A percentile compares a stretch with the other conserved stretches of the same genome.
These are phyloP conservation scores for Tetraodon nigroviridis DNA, from an alignment of 2,113 vertebrate species.

Conservation along the genomic window DNA sequence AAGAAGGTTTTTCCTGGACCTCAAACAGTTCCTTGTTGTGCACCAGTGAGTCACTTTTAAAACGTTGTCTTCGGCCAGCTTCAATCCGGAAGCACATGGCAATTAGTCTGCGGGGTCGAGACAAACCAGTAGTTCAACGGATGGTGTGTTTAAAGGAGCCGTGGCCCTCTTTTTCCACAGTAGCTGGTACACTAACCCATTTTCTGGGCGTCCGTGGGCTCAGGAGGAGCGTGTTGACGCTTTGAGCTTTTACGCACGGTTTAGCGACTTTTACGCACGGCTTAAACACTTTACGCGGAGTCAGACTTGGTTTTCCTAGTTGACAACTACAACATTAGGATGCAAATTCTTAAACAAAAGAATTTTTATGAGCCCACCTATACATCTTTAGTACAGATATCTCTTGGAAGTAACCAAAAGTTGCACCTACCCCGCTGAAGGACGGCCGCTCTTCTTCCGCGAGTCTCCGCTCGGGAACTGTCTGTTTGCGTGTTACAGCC, in stretches of 20 bases:
- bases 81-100: constrained; percentile 98
- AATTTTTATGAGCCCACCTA: background rate
- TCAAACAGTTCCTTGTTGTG: constrained; percentile 96
- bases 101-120: constrained; percentile 92
- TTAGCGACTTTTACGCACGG: constrained; percentile 39
- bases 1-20: constrained; percentile 49
- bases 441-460: constrained; percentile 58
- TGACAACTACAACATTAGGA: background rate
- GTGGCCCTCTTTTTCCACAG: constrained; percentile 33
- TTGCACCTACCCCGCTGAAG: constrained; percentile 79
- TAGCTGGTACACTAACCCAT: constrained; percentile 5
- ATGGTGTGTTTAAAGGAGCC: constrained; percentile 74
- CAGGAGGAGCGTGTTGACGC: background rate
- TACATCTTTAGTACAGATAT: background rate
- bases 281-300: constrained; percentile 5
- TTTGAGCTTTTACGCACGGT: constrained; percentile 41
- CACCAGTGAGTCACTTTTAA: constrained; percentile 97
- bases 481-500: constrained; percentile 65
- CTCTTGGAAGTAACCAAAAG: constrained; percentile 24
- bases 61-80: constrained; percentile 98
- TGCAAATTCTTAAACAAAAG: background rate
- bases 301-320: constrained; percentile 8
- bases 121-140: constrained; percentile 92
- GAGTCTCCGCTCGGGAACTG: constrained; percentile 22
- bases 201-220: constrained; percentile 8